These are phyloP conservation scores for Cyprinodon brontotheroides DNA, from an alignment of 2,113 vertebrate species.

Conservation along the genomic window DNA sequence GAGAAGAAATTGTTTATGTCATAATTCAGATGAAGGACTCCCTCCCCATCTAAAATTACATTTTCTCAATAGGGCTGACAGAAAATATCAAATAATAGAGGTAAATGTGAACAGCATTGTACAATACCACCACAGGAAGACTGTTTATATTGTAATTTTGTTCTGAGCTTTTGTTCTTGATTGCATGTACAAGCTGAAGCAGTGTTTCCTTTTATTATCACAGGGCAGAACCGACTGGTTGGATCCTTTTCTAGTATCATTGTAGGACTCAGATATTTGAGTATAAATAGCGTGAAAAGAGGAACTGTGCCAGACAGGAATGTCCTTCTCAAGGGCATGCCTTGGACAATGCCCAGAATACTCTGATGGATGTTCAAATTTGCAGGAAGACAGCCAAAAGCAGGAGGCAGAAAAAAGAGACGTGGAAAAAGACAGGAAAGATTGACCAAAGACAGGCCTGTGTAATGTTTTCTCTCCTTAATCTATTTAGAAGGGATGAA, in stretches of 20 bases:
- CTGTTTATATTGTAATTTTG: background rate
- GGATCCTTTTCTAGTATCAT: conserved; percentile 37
- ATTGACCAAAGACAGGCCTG: conserved; percentile 51
- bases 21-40: no score
- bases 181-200: conserved; percentile 11
- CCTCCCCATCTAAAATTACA: no score
- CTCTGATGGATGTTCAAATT: conserved; percentile 73
- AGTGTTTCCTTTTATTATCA: conserved; percentile 24
- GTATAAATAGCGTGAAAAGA: conserved; percentile 72
- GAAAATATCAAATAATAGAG: no score
- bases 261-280: conserved; percentile 47
- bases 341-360: conserved; percentile 61
- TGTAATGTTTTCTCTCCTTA: conserved; percentile 38
- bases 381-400: conserved; percentile 76
- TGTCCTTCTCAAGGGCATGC: conserved; percentile 75
- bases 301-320: conserved; percentile 71
- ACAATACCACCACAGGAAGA: background rate
- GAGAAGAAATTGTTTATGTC: no score
- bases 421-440: conserved; percentile 40
- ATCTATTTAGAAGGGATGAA: background rate
- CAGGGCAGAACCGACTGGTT: conserved; percentile 13
- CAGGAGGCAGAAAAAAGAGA: background rate
- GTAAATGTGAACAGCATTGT: background rate
- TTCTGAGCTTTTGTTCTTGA: conserved; percentile 1
- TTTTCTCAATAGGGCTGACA: no score